Conservation (phyloP, 2,797 vertebrate genomes). For the Gymnodraco acuticeps region DNA sequence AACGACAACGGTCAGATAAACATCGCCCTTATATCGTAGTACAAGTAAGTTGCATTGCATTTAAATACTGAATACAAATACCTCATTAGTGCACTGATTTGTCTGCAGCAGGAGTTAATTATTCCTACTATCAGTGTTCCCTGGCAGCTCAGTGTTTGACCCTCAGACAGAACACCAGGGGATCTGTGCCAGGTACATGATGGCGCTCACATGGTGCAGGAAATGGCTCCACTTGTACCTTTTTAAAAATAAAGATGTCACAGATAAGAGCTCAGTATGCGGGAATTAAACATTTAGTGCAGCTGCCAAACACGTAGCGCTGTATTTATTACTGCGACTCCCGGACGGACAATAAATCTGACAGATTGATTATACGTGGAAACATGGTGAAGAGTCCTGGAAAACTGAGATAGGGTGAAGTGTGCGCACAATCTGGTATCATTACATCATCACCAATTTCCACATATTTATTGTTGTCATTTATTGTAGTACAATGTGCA, state of each 20-base stretch:
- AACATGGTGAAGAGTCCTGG: slow-evolving; percentile 27
- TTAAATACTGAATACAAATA: background rate
- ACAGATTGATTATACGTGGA: background rate
- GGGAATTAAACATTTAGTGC: background rate
- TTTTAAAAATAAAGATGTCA: background rate
- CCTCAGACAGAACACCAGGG: background rate
- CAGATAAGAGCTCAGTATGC: slow-evolving; percentile 25
- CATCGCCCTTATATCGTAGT: background rate
- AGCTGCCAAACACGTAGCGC: slow-evolving; percentile 26
- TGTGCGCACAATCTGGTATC: too few relatives aligned
- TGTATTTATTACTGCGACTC: slow-evolving; percentile 34
- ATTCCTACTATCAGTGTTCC: background rate
- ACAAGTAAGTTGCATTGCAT: background rate
- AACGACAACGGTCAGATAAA: background rate
- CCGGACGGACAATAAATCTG: slow-evolving; percentile 10
- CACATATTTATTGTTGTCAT: too few relatives aligned
- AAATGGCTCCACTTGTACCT: slow-evolving; percentile 14
- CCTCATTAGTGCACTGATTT: background rate
- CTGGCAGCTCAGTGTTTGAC: background rate
- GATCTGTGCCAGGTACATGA: slow-evolving; percentile 18
- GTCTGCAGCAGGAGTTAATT: too few relatives aligned
- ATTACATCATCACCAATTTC: too few relatives aligned
- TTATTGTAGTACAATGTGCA: too few relatives aligned
- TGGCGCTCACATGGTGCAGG: slow-evolving; percentile 29
- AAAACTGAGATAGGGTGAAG: slow-evolving; percentile 7